These are phyloP conservation scores for Chloromyia formosa DNA, from an alignment of 2,888 invertebrate genomes.

Conservation along the genomic window DNA sequence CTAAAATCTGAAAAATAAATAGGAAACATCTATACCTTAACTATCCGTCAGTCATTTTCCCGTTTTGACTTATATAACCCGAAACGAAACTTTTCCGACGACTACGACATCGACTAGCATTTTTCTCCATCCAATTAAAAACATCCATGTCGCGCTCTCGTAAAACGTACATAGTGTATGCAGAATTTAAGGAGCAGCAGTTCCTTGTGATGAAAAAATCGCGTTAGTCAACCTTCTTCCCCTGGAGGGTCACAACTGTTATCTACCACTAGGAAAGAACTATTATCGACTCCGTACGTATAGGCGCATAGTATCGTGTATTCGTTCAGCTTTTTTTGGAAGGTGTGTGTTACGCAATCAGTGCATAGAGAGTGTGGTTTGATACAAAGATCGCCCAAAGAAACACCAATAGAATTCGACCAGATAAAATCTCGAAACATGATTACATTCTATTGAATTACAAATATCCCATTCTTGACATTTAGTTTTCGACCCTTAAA, in stretches of 20 bases:
- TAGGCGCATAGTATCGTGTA: background rate
- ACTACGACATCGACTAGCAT: too few species aligned
- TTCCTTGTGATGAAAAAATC: constrained; percentile 8
- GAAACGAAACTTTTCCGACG: constrained; percentile 12
- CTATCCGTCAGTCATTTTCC: constrained; percentile 42
- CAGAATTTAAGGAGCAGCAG: too few species aligned
- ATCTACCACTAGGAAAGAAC: background rate
- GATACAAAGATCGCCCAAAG: constrained; percentile 7
- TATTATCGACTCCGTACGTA: background rate
- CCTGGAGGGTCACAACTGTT: too few species aligned
- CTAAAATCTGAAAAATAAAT: too few species aligned
- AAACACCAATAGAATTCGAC: constrained; percentile 1
- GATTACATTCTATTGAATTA: too few species aligned
- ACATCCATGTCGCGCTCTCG: background rate
- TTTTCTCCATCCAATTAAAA: constrained; percentile 14
- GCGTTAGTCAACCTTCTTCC: background rate
- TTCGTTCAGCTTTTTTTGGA: background rate
- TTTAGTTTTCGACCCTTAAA: too few species aligned
- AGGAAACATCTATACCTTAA: too few species aligned
- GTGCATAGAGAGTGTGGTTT: constrained; percentile 32
- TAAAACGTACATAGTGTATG: too few species aligned
- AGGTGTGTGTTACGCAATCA: constrained; percentile 48
- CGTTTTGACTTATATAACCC: constrained; percentile 41
- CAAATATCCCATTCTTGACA: too few species aligned
- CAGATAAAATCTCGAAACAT: too few species aligned